Conservation (phyloP, 2,113 vertebrate species). For the Perccottus glenii region DNA sequence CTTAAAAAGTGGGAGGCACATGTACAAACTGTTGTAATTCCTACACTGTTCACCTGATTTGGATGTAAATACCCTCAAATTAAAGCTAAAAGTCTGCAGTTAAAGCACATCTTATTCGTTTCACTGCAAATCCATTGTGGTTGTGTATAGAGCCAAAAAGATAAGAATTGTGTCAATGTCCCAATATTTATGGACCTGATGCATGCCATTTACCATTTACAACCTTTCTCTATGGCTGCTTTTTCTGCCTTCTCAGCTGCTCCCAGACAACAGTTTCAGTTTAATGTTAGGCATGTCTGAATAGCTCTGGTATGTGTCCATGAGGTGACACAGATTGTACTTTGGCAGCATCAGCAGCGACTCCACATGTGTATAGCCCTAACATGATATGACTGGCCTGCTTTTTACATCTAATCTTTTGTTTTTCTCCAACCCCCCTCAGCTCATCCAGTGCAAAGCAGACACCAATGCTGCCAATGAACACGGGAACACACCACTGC, state of each 20-base stretch:
- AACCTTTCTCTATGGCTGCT: neutral
- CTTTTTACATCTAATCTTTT: constrained; percentile 35
- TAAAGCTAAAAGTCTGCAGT: too few relatives aligned
- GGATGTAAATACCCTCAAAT: too few relatives aligned
- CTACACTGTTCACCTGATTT: too few relatives aligned
- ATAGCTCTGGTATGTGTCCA: constrained; percentile 54
- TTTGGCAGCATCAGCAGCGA: constrained; percentile 28
- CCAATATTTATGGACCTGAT: too few relatives aligned
- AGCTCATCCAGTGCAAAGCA: constrained; percentile 96
- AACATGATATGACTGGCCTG: constrained; percentile 46
- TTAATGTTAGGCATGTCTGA: constrained; percentile 64
- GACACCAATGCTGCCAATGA: constrained; percentile 95
- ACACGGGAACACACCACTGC: constrained; percentile 94
- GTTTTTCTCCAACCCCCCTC: constrained; percentile 40
- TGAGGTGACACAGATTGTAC: constrained; percentile 26
- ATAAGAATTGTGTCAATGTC: too few relatives aligned
- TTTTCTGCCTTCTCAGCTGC: constrained; percentile 41
- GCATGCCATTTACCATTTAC: too few relatives aligned
- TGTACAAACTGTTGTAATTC: too few relatives aligned
- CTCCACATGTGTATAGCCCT: constrained; percentile 46
- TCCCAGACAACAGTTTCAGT: constrained; percentile 38
- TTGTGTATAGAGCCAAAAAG: too few relatives aligned
- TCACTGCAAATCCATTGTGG: too few relatives aligned
- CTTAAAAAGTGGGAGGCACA: too few relatives aligned
- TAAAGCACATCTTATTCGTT: too few relatives aligned